These are phyloP conservation scores for Plectus sambesii DNA, from an alignment of 1,140 invertebrate genomes.

Conservation along the genomic window DNA sequence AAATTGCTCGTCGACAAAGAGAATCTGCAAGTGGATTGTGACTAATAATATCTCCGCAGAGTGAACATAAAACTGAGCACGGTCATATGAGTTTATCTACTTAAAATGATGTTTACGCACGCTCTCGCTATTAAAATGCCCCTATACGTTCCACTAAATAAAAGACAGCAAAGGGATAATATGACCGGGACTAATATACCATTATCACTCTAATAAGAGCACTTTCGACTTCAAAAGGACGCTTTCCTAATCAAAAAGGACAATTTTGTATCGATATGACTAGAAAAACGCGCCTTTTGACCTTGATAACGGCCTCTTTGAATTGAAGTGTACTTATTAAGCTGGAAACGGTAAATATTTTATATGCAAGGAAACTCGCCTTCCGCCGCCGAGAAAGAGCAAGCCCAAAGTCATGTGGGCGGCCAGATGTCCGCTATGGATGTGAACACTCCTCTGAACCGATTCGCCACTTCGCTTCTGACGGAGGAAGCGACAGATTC, in stretches of 20 bases:
- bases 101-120: constrained; percentile 5
- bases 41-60: too few species aligned
- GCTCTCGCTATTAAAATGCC: constrained; percentile 17
- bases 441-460: neutral
- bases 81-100: constrained; percentile 77
- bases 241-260: too few species aligned
- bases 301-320: too few species aligned
- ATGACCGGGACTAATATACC: constrained; percentile 56
- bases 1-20: constrained; percentile 70
- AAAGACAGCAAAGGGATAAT: constrained; percentile 71
- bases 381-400: neutral
- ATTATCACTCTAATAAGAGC: constrained; percentile 14
- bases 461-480: too few species aligned
- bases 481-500: neutral
- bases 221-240: constrained; percentile 15
- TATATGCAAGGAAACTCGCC: constrained; percentile 12
- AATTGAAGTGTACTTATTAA: too few species aligned
- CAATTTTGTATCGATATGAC: constrained; percentile 12
- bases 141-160: constrained; percentile 17
- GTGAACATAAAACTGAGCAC: constrained; percentile 51
- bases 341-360: too few species aligned
- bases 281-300: constrained; percentile 1
- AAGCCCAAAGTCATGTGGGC: neutral
- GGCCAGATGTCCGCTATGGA: neutral
- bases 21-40: too few species aligned